Evolutionary conservation across 2,113 vertebrate genomes (phyloP).

Genomic region (Sminthopsis crassicaudata): DNA sequence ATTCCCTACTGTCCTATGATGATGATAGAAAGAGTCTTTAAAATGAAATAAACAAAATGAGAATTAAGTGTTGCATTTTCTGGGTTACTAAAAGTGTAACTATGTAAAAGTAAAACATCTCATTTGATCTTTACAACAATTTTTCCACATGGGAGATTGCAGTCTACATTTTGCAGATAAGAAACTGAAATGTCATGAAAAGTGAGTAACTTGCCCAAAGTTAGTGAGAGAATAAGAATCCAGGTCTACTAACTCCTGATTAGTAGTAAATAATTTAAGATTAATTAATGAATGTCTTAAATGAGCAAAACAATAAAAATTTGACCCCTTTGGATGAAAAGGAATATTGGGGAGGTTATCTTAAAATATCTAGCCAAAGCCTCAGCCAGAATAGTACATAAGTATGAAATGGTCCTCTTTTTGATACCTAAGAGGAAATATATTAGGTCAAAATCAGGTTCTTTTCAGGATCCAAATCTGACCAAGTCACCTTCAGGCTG

Average conservation of each 20-base stretch:
- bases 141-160: accelerated
- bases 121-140: background rate
- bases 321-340: background rate
- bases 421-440: background rate
- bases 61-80: background rate
- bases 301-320: background rate
- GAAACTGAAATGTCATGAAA: background rate
- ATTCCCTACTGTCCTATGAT: background rate
- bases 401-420: background rate
- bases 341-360: background rate
- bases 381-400: background rate
- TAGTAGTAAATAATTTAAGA: background rate
- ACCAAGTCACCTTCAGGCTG: background rate
- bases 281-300: background rate
- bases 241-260: background rate
- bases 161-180: background rate
- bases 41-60: background rate
- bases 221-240: background rate
- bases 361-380: background rate
- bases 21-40: no score
- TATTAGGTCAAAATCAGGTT: background rate
- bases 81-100: background rate
- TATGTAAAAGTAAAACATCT: no score
- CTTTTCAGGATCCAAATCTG: background rate
- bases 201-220: background rate